Evolutionary conservation across 1,140 invertebrate genomes (phyloP).

Genomic region (Zaprionus gabonicus): DNA sequence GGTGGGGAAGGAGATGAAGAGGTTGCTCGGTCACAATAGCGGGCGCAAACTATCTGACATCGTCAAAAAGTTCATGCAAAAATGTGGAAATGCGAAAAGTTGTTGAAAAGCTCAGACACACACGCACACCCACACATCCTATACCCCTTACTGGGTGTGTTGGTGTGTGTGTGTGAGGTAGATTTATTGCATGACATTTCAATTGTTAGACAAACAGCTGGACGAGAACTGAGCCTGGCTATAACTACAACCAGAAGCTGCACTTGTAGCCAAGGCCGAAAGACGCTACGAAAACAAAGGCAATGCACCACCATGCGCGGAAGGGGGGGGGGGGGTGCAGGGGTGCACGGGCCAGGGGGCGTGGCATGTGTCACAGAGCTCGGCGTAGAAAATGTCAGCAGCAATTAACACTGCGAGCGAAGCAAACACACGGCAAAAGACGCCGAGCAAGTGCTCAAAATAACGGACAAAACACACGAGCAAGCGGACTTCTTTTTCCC

Average conservation of each 20-base stretch:
- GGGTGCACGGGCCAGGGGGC: not conserved
- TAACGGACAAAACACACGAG: conserved; percentile 60
- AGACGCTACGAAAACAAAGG: conserved; percentile 45
- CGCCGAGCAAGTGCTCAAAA: conserved; percentile 57
- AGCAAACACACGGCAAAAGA: conserved; percentile 60
- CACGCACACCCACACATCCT: conserved; percentile 15
- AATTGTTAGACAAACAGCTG: conserved; percentile 82
- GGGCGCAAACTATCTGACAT: conserved; percentile 75
- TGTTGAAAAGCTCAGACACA: conserved; percentile 68
- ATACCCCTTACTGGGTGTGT: not conserved
- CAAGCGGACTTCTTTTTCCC: not conserved
- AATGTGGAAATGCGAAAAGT: conserved; percentile 81
- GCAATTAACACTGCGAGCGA: conserved; percentile 72
- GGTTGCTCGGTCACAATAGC: conserved; percentile 40
- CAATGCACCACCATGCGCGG: conserved; percentile 18
- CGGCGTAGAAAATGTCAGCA: conserved; percentile 65
- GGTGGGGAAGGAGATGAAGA: not conserved
- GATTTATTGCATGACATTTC: conserved; percentile 82
- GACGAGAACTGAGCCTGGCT: conserved; percentile 60
- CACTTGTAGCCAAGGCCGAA: conserved; percentile 71
- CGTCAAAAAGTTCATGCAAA: conserved; percentile 82
- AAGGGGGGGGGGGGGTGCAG: conserved; percentile 1
- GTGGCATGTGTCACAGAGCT: not conserved
- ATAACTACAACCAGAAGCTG: conserved; percentile 50
- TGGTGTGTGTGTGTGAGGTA: conserved; percentile 52